Evolutionary conservation across 2,797 vertebrate genomes (phyloP).

Genomic region (Gallinago solitaria): DNA sequence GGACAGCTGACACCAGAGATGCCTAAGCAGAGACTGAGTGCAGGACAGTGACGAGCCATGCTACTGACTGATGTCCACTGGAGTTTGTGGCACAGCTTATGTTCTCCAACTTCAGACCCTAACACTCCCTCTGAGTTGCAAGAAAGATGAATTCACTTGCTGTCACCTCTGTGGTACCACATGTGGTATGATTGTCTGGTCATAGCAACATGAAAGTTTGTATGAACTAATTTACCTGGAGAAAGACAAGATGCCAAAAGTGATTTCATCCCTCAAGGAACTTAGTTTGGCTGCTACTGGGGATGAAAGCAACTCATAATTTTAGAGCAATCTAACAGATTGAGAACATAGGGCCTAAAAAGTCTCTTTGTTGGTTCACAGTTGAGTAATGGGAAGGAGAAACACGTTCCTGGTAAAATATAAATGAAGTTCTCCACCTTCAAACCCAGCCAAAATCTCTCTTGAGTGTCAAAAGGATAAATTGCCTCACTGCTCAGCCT

Average conservation of each 20-base stretch:
- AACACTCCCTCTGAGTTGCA: neutral
- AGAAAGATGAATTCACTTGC: neutral
- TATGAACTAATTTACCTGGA: neutral
- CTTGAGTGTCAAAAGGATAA: neutral
- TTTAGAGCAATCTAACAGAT: neutral
- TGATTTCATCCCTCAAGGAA: neutral
- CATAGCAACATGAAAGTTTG: neutral
- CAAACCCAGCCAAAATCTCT: neutral
- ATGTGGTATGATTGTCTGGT: neutral
- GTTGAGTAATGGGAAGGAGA: conserved; percentile 1
- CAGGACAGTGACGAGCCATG: accelerated
- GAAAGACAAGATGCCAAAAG: neutral
- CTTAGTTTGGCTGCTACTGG: neutral
- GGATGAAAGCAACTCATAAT: neutral
- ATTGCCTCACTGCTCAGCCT: neutral
- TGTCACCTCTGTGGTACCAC: neutral
- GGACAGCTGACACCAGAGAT: neutral
- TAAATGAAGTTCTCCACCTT: conserved; percentile 6
- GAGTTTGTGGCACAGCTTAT: neutral
- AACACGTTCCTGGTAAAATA: neutral
- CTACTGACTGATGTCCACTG: neutral
- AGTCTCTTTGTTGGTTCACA: neutral
- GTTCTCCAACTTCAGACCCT: neutral
- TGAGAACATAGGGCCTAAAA: neutral
- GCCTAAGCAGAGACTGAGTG: neutral